phyloP scores from a whole-genome alignment of 2,888 invertebrate genomes.

The Eremobia ochroleuca region DNA sequence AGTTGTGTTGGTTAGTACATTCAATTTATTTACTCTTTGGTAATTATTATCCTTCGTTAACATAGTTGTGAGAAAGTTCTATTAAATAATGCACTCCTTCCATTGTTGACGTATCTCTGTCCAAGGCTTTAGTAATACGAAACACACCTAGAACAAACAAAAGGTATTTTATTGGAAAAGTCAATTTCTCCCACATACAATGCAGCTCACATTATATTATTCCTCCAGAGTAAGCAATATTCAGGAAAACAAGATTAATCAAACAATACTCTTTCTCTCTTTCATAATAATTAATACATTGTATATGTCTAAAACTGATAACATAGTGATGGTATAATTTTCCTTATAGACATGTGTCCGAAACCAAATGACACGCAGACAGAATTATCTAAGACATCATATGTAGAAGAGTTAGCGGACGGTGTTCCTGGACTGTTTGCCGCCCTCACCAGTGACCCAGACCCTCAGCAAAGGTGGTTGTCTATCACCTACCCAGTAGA shows the following conservation, averaged over 20 bases:
- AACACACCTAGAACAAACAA: neutral
- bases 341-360: slow-evolving; percentile 95
- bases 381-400: slow-evolving; percentile 94
- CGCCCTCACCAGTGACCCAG: slow-evolving; percentile 95
- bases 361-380: slow-evolving; percentile 95
- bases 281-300: slow-evolving; percentile 41
- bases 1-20: slow-evolving; percentile 97
- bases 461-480: slow-evolving; percentile 95
- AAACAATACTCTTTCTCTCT: slow-evolving; percentile 4
- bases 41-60: neutral
- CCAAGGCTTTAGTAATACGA: neutral
- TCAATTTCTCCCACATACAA: neutral
- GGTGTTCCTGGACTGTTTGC: slow-evolving; percentile 96
- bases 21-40: neutral
- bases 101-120: neutral
- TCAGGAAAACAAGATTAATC: neutral
- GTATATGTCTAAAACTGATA: slow-evolving; percentile 34
- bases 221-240: neutral
- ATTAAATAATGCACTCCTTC: neutral
- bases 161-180: no score
- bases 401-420: slow-evolving; percentile 96
- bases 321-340: neutral
- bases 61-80: neutral
- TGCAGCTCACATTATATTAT: neutral
- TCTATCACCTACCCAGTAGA: slow-evolving; percentile 95